Percentiles rank a stretch among this genome's conserved stretches.
Conservation (phyloP, 2,113 vertebrate genomes). For the Phylloscopus whistleri region DNA sequence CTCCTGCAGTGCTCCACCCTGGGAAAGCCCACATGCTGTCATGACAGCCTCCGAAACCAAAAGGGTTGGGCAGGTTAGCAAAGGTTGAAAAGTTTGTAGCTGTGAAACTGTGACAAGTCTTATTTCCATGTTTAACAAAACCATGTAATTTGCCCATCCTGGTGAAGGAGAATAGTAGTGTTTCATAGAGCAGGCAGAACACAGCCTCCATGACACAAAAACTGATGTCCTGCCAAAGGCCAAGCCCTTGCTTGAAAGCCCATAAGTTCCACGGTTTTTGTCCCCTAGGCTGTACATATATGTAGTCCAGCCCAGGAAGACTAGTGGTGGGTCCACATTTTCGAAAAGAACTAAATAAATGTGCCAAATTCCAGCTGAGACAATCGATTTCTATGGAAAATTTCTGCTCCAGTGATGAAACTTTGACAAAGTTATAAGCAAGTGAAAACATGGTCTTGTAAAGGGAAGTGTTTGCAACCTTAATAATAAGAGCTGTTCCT, state of each 20-base stretch:
- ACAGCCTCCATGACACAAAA: neutral
- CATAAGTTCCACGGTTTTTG: neutral
- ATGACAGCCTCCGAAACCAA: neutral
- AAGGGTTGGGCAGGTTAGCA: neutral
- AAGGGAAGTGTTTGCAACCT: neutral
- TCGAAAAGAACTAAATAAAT: neutral
- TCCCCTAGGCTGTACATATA: neutral
- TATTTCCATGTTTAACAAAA: neutral
- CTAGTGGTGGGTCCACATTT: neutral
- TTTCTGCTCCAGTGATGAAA: neutral
- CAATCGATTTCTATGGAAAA: neutral
- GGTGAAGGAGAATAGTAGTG: neutral
- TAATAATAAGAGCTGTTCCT: constrained; percentile 32
- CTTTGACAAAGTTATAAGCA: neutral
- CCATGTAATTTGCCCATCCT: neutral
- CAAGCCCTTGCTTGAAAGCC: neutral
- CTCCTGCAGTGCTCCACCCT: neutral
- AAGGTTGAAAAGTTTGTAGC: neutral
- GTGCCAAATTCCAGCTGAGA: neutral
- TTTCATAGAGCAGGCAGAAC: neutral
- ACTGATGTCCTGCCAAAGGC: neutral
- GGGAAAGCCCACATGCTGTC: neutral
- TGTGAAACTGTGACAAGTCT: neutral
- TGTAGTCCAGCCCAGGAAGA: neutral
- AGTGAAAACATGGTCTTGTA: constrained; percentile 36